Percentiles rank a stretch among this genome's conserved stretches.
These are phyloP conservation scores for Elegia similella DNA, from an alignment of 2,888 invertebrate species.

Conservation along the genomic window DNA sequence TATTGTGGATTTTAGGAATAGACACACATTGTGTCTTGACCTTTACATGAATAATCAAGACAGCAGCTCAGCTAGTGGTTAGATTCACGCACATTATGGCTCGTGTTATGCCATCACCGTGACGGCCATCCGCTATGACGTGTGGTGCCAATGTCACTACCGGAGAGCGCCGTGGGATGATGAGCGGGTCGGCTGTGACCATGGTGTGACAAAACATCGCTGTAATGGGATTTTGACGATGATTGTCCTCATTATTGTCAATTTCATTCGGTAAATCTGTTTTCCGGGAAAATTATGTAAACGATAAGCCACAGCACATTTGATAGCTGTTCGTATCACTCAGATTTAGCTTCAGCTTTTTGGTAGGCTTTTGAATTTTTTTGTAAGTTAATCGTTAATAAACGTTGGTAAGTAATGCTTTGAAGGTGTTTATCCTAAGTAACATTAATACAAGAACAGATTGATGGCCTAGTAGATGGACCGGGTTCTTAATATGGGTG, in stretches of 20 bases:
- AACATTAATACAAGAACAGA: too few relatives aligned
- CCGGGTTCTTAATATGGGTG: too few relatives aligned
- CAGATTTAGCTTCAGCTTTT: too few relatives aligned
- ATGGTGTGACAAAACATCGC: constrained; percentile 6
- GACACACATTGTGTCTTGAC: neutral
- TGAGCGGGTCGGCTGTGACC: neutral
- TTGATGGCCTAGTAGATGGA: too few relatives aligned
- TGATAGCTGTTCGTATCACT: too few relatives aligned
- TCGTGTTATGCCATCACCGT: neutral
- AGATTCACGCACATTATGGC: neutral
- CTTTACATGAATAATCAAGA: neutral
- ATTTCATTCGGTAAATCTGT: neutral
- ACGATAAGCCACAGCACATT: neutral
- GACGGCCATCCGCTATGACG: neutral
- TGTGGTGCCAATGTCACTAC: neutral
- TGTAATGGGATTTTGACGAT: constrained; percentile 2
- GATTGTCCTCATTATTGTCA: neutral
- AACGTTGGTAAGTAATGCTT: too few relatives aligned
- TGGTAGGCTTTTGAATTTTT: too few relatives aligned
- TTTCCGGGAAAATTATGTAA: constrained; percentile 1
- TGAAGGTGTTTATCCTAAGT: too few relatives aligned
- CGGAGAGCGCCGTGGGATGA: neutral
- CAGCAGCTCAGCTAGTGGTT: neutral
- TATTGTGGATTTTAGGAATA: too few relatives aligned
- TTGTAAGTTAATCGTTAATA: too few relatives aligned